Evolutionary conservation across 2,888 invertebrate species (phyloP).

Genomic region (Scelioninae gen. 2): DNA sequence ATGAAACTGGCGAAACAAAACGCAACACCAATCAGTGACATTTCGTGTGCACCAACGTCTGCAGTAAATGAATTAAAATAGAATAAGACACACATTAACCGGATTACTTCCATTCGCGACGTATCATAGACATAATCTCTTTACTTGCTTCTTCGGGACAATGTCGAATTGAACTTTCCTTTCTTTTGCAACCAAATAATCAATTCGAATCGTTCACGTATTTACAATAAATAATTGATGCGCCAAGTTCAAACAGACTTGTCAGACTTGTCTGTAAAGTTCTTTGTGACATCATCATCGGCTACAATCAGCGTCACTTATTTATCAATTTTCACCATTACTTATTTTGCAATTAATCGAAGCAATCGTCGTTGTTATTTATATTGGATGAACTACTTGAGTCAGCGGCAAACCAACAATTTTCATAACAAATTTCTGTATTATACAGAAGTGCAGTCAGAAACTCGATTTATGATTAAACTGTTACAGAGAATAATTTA

Average conservation of each 20-base stretch:
- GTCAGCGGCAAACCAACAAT: no score
- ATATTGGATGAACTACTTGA: no score
- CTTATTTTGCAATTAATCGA: slow-evolving; percentile 9
- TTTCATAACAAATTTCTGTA: no score
- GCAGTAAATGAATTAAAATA: slow-evolving; percentile 36
- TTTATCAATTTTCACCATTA: slow-evolving; percentile 15
- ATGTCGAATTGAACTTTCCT: slow-evolving; percentile 37
- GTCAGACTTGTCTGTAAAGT: slow-evolving; percentile 47
- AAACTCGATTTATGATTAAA: no score
- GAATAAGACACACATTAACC: slow-evolving; percentile 29
- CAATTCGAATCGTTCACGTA: slow-evolving; percentile 32
- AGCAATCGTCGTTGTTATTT: no score
- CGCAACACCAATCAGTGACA: slow-evolving; percentile 41
- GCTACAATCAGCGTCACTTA: slow-evolving; percentile 31
- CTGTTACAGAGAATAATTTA: no score
- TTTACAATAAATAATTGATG: slow-evolving; percentile 33
- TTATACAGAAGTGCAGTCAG: no score
- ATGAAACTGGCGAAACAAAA: slow-evolving; percentile 13
- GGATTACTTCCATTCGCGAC: slow-evolving; percentile 21
- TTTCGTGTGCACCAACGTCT: slow-evolving; percentile 41
- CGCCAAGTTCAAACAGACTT: slow-evolving; percentile 39
- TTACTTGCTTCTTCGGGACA: slow-evolving; percentile 30
- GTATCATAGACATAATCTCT: slow-evolving; percentile 33
- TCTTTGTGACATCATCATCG: slow-evolving; percentile 33
- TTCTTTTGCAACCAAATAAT: slow-evolving; percentile 42